A percentile compares a stretch with the other conserved stretches of the same genome.
phyloP scores from a whole-genome alignment of 2,113 vertebrate species.

The Aphyosemion australe region DNA sequence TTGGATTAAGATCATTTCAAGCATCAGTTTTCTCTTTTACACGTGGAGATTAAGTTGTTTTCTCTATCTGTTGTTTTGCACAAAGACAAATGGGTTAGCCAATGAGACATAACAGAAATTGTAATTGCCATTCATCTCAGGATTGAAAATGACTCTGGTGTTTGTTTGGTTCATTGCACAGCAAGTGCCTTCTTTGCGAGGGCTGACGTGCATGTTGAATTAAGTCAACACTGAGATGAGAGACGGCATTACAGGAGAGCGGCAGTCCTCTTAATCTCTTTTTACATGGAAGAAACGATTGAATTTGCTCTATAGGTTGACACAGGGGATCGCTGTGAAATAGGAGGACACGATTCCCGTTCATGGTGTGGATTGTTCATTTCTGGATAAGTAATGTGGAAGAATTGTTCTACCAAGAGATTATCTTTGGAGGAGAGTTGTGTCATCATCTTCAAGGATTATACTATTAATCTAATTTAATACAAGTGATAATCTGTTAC shows the following conservation, averaged over 20 bases:
- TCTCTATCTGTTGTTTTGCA: constrained; percentile 40
- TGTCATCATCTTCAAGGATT: no score
- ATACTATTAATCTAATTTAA: background rate
- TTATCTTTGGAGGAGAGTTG: background rate
- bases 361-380: background rate
- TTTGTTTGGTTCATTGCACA: constrained; percentile 65
- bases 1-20: constrained; percentile 53
- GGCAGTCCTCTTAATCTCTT: constrained; percentile 32
- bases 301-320: constrained; percentile 13
- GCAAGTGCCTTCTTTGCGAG: constrained; percentile 23
- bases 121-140: constrained; percentile 70
- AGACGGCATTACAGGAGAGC: constrained; percentile 35
- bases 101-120: constrained; percentile 66
- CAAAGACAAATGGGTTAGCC: constrained; percentile 65
- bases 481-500: background rate
- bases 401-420: background rate
- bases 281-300: constrained; percentile 18
- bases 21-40: constrained; percentile 42
- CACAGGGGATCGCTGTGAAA: background rate
- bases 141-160: constrained; percentile 61
- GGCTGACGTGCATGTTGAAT: constrained; percentile 63
- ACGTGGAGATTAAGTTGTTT: constrained; percentile 54
- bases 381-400: background rate
- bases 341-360: constrained; percentile 1
- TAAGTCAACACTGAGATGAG: constrained; percentile 54